Percentiles rank a stretch among this genome's conserved stretches.
Evolutionary conservation across 2,113 vertebrate species (phyloP).

Genomic region (Phylloscopus trochilus): DNA sequence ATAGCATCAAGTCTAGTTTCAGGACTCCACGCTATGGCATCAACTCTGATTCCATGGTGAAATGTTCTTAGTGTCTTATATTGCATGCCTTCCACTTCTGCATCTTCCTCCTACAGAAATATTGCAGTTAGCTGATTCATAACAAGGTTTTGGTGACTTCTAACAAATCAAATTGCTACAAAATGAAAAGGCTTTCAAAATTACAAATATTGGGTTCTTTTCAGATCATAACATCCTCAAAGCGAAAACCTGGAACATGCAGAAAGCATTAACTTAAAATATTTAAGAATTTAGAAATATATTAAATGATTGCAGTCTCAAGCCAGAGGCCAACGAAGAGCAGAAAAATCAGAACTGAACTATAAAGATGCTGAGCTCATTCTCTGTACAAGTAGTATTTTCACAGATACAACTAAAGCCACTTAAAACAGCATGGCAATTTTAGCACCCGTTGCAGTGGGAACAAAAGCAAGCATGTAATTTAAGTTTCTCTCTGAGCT

Average conservation of each 20-base stretch:
- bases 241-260: neutral
- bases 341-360: neutral
- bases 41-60: constrained; percentile 85
- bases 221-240: neutral
- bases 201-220: neutral
- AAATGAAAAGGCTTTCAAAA: neutral
- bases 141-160: neutral
- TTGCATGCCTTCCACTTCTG: constrained; percentile 85
- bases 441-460: neutral
- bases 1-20: constrained; percentile 87
- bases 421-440: neutral
- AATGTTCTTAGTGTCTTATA: constrained; percentile 86
- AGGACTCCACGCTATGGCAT: constrained; percentile 93
- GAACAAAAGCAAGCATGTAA: neutral
- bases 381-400: neutral
- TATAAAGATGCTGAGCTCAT: neutral
- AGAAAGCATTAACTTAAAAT: neutral
- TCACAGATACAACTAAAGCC: neutral
- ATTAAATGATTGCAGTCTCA: neutral
- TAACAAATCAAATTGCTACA: neutral
- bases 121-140: constrained; percentile 1
- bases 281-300: neutral
- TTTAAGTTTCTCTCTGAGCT: neutral
- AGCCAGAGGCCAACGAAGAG: neutral
- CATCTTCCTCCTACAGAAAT: constrained; percentile 89